A percentile compares a stretch with the other conserved stretches of the same genome.
Conservation (phyloP, 2,888 invertebrate species). For the Orthosia gothica region DNA sequence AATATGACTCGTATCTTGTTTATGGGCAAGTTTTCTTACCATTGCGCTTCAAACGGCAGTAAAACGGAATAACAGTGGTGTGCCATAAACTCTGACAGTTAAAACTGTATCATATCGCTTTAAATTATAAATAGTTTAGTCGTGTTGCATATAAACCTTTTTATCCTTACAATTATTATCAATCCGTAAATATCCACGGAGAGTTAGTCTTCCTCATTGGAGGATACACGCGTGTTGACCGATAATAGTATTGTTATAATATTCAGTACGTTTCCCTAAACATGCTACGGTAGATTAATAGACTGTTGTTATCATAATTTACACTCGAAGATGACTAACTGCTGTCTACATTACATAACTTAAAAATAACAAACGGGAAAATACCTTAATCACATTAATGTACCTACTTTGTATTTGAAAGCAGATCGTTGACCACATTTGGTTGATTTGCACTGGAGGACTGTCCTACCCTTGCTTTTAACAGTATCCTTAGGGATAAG, state of each 20-base stretch:
- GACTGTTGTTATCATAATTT: not conserved
- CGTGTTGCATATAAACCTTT: not conserved
- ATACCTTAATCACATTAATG: not conserved
- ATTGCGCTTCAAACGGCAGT: slow-evolving; percentile 32
- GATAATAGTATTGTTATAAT: slow-evolving; percentile 9
- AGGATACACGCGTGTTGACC: not conserved
- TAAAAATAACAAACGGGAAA: slow-evolving; percentile 4
- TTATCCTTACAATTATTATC: slow-evolving; percentile 23
- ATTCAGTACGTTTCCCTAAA: slow-evolving; percentile 26
- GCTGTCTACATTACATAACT: not conserved
- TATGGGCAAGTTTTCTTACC: slow-evolving; percentile 46
- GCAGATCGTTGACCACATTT: not conserved
- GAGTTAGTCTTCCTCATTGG: slow-evolving; percentile 17
- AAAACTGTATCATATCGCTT: slow-evolving; percentile 3
- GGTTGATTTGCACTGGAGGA: not conserved
- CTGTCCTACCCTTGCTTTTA: not conserved
- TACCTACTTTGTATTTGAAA: not conserved
- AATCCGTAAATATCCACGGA: slow-evolving; percentile 21
- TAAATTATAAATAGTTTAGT: slow-evolving; percentile 19
- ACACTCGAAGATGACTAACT: not conserved
- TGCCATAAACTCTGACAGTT: slow-evolving; percentile 19
- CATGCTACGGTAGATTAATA: not conserved
- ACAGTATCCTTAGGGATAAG: not conserved
- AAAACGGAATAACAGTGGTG: slow-evolving; percentile 21
- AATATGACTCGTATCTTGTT: slow-evolving; percentile 37